A percentile compares a stretch with the other conserved stretches of the same genome.
Evolutionary conservation across 1,140 invertebrate genomes (phyloP).

Genomic region (Chelonus insularis): DNA sequence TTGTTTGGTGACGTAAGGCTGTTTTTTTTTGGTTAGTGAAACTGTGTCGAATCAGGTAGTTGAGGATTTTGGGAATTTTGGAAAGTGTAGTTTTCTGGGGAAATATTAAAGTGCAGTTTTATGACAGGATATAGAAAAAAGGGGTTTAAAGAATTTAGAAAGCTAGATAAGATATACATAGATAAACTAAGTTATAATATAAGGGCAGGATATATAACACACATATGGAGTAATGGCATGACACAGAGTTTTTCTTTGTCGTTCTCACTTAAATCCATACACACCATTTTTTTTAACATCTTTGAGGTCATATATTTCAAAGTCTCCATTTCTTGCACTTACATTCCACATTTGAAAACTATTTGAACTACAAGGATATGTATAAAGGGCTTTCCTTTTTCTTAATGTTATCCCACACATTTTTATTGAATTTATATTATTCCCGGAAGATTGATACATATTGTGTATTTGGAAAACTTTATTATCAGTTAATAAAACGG

Average conservation of each 20-base stretch:
- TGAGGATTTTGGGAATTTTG: too few species aligned
- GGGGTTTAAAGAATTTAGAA: too few species aligned
- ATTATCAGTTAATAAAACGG: slow-evolving; percentile 11
- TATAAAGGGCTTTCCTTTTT: slow-evolving; percentile 7
- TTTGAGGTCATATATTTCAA: not conserved
- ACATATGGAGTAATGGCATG: slow-evolving; percentile 17
- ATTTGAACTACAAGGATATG: slow-evolving; percentile 20
- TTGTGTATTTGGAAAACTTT: slow-evolving; percentile 18
- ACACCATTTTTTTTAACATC: slow-evolving; percentile 15
- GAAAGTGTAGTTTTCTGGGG: too few species aligned
- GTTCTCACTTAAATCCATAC: not conserved
- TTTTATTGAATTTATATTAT: not conserved
- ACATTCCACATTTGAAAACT: slow-evolving; percentile 19
- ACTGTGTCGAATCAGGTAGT: too few species aligned
- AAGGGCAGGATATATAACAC: not conserved
- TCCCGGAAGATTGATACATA: not conserved
- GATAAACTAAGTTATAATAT: not conserved
- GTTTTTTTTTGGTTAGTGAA: too few species aligned
- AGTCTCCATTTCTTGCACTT: not conserved
- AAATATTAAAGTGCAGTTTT: too few species aligned
- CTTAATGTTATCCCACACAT: not conserved
- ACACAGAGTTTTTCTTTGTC: slow-evolving; percentile 10
- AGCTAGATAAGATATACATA: too few species aligned
- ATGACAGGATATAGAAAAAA: too few species aligned
- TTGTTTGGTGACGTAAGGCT: too few species aligned